Base-by-base conservation (phyloP, 1,140 invertebrate species). In the Maconellicoccus hirsutus region DNA sequence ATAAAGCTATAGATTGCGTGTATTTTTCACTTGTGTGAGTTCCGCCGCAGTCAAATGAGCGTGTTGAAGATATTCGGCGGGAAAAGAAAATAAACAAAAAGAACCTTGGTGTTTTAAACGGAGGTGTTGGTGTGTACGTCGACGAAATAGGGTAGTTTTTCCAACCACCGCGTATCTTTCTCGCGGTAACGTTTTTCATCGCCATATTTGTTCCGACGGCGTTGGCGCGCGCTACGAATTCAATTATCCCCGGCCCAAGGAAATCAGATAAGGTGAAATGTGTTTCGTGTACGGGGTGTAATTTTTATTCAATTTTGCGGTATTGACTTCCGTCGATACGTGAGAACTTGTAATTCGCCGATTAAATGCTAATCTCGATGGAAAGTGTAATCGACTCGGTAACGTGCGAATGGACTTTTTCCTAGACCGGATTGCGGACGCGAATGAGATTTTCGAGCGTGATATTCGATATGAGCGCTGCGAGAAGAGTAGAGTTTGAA, bases 261-360 rank as follows among this genome's bases (percentile, higher is more conserved):
- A 52, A 52, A 52, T 52, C 42, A 52, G 42, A 52, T 52, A 52
- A 52, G 12, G 42, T 52, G 42, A 52, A 52, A 52, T 52, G n/a
- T 52, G n/a, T 52, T 52, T 52, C 42, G 42, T 52, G 42, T 19
- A 16, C 42, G 42, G 3, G 12, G 42, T 14, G 42, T 52, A 52
- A 52, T 52, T 52, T 52, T 19, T 52, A 52, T 52, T 52, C 42
- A 52, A 52, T 52, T 52, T 52, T 19, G 12, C 10, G 12, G 42
- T 52, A 52, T 52, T 52, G n/a, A 16, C 42, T 14, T 52, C n/a
- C n/a, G 42, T 52, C n/a, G 42, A 19, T 52, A 52, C 42, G 42
- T 52, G 10, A 19, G n/a, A 52, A 52, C 42, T 52, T 19, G 42
- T 52, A 52, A 52, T 52, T 52, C 42, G 42, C 10, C 42, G 16